Percentiles rank a stretch among this genome's conserved stretches.
Evolutionary conservation across 2,113 vertebrate genomes (phyloP).

Genomic region (Coregonus clupeaformis): DNA sequence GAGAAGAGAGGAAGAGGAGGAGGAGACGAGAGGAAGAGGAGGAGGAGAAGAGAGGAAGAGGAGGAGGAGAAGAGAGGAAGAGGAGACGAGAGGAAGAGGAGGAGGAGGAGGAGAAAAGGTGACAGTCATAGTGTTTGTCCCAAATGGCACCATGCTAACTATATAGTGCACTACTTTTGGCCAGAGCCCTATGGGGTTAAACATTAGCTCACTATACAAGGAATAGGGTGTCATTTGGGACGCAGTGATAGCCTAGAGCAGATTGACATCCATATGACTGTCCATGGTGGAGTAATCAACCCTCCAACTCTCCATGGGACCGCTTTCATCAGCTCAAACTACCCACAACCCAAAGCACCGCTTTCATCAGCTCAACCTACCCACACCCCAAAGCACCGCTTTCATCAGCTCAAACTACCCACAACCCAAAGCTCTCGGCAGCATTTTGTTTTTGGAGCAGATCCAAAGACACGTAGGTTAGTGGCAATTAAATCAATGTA

Average conservation of each 20-base stretch:
- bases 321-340: constrained; percentile 41
- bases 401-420: constrained; percentile 39
- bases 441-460: background rate
- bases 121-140: background rate
- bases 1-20: too few species aligned
- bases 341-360: too few species aligned
- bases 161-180: too few species aligned
- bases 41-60: too few species aligned
- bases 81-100: background rate
- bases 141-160: too few species aligned
- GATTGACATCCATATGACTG: constrained; percentile 42
- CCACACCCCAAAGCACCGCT: constrained; percentile 44
- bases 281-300: constrained; percentile 62
- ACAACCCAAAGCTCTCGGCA: constrained; percentile 36
- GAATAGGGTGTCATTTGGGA: background rate
- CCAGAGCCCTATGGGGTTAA: too few species aligned
- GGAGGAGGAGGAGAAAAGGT: constrained; percentile 2
- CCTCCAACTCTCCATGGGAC: constrained; percentile 43
- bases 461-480: constrained; percentile 50
- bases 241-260: constrained; percentile 9
- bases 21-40: too few species aligned
- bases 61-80: too few species aligned
- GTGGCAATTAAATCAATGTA: constrained; percentile 51
- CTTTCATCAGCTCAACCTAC: constrained; percentile 34
- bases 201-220: too few species aligned